These are phyloP conservation scores for Sebastes elongatus DNA, from an alignment of 2,797 vertebrate species.

Conservation along the genomic window DNA sequence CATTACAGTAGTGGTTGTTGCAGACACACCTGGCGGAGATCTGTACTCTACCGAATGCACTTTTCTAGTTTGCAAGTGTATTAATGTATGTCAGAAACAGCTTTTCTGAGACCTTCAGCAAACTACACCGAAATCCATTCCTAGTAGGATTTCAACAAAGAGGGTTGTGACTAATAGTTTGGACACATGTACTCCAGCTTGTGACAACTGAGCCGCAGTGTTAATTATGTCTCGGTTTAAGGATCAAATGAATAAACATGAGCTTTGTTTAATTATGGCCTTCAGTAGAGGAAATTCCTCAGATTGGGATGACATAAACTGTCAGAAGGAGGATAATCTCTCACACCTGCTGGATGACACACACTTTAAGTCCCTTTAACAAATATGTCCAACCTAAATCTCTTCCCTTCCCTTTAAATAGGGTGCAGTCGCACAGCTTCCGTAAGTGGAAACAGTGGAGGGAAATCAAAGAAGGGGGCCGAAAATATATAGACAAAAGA, in stretches of 20 bases:
- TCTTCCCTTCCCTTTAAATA: constrained; percentile 44
- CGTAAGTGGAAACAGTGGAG: neutral
- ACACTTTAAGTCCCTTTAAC: constrained; percentile 42
- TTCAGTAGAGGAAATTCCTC: constrained; percentile 40
- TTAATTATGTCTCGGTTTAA: constrained; percentile 63
- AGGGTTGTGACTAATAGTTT: constrained; percentile 62
- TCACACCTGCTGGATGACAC: constrained; percentile 70
- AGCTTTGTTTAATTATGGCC: constrained; percentile 70
- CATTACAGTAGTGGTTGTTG: neutral
- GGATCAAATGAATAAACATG: constrained; percentile 73
- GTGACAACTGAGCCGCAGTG: constrained; percentile 52
- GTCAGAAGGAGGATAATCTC: constrained; percentile 70
- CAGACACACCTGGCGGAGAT: neutral
- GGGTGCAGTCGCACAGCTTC: constrained; percentile 7
- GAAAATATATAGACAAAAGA: constrained; percentile 16
- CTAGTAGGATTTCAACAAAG: constrained; percentile 32
- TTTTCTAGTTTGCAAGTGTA: constrained; percentile 23
- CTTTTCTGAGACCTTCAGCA: constrained; percentile 21
- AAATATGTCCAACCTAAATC: constrained; percentile 54
- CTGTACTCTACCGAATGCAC: neutral
- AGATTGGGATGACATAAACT: constrained; percentile 49
- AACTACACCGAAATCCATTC: constrained; percentile 34
- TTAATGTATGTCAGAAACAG: constrained; percentile 34
- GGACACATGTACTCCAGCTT: constrained; percentile 45
- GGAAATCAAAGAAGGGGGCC: neutral